Evolutionary conservation across 2,113 vertebrate genomes (phyloP), one percentile per base, ranked within the genome.

Genomic region (Crotalus tigris): DNA sequence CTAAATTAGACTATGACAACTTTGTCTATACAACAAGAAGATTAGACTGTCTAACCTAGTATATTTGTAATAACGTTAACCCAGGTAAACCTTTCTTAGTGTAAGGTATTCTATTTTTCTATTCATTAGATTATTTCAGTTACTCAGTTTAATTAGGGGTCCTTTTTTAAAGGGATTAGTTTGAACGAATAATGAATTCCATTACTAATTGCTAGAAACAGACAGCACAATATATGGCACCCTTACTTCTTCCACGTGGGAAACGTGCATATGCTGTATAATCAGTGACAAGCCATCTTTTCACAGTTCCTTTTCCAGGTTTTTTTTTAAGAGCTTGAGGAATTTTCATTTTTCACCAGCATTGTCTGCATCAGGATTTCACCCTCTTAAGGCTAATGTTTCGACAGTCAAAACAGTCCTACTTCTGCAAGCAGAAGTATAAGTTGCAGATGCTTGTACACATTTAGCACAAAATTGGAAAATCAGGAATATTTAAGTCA

Each of bases 261-360:
- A 69, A 75, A 75, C 2, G 17, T 75, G 69, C n/a, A 75, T 17
- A 33, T 75, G n/a, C n/a, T 33, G 0, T 75, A 8, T 75, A 75
- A 75, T 75, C 29, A 75, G 92, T 90, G 75, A 90, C 89, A 90
- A 86, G 81, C 89, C 89, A 90, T 90, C 89, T 90, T 93, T 93
- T 90, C 89, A 90, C 57, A 90, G 57, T 93, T 90, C 89, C 89
- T 90, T 64, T 90, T 90, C 57, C 75, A 87, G 88, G 86, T 57
- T 46, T 93, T 93, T 93, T 55, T 89, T 93, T 46, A 86, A 90
- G 75, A 49, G 88, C 88, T 64, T 86, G 88, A 90, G n/a, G 81
- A 93, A 90, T 87, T 61, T 90, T 93, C 54, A 93, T 90, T 93
- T 89, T 87, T 89, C 92, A 93, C 86, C 75, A 87, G 55, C 81